phyloP scores from a whole-genome alignment of 37 sponge, comb jelly and placozoan species.

The Ianthella basta region DNA sequence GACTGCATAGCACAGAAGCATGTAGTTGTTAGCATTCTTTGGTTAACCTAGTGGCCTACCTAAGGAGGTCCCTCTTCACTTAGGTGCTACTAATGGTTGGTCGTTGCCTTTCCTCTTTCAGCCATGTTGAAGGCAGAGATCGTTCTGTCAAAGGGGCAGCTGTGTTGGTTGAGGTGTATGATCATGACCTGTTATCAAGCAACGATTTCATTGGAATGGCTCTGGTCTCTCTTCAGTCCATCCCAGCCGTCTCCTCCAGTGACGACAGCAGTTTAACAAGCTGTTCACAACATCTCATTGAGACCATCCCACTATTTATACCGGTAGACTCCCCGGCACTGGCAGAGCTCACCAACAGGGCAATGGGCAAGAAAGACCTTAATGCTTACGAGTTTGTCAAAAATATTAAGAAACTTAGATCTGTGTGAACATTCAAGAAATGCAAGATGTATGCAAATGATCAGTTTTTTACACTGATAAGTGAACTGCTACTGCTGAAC shows the following conservation, averaged over 20 bases:
- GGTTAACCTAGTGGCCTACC: too few species aligned
- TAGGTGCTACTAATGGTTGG: background rate
- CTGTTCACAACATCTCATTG: too few species aligned
- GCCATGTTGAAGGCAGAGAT: background rate
- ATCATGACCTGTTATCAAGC: background rate
- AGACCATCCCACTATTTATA: background rate
- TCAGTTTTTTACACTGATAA: too few species aligned
- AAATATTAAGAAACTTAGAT: background rate
- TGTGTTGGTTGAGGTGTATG: slow-evolving; percentile 4
- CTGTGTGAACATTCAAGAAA: background rate
- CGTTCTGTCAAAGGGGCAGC: background rate
- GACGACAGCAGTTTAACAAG: background rate
- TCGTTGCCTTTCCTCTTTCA: background rate
- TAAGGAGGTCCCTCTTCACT: too few species aligned
- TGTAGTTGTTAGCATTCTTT: too few species aligned
- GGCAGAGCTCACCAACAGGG: background rate
- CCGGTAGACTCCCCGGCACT: background rate
- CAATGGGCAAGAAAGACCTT: background rate
- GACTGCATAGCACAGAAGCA: too few species aligned
- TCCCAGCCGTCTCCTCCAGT: background rate
- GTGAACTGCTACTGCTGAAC: too few species aligned
- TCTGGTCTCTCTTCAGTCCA: background rate
- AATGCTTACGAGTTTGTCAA: background rate
- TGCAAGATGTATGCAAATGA: too few species aligned
- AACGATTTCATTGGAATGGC: background rate